phyloP scores from a whole-genome alignment of 2,113 vertebrate species.

The Takifugu flavidus region DNA sequence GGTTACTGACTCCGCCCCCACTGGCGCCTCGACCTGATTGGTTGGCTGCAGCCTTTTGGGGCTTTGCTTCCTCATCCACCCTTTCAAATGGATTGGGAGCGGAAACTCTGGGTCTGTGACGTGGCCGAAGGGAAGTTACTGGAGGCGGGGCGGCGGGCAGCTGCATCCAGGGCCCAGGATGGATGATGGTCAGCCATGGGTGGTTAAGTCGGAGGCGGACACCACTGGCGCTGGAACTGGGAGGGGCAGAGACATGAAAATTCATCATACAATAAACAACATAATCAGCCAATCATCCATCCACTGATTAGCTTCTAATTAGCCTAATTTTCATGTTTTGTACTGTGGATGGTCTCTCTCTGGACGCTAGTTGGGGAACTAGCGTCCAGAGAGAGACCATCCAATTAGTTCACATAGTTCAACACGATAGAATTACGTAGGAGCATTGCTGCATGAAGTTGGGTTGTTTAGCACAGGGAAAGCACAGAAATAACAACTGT shows the following conservation, averaged over 20 bases:
- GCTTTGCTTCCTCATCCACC: not conserved
- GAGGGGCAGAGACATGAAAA: not conserved
- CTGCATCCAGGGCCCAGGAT: conserved; percentile 83
- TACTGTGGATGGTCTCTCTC: too few relatives aligned
- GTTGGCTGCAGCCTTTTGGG: not conserved
- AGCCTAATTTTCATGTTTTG: too few relatives aligned
- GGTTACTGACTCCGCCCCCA: not conserved
- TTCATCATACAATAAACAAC: too few relatives aligned
- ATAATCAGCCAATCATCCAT: too few relatives aligned
- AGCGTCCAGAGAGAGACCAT: too few relatives aligned
- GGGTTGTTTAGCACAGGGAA: too few relatives aligned
- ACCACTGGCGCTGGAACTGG: conserved; percentile 2
- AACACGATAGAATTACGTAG: too few relatives aligned
- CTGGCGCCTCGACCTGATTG: not conserved
- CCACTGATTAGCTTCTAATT: too few relatives aligned
- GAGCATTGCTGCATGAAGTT: too few relatives aligned
- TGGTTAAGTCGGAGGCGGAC: conserved; percentile 63
- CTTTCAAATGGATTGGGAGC: conserved; percentile 1
- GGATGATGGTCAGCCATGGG: conserved; percentile 86
- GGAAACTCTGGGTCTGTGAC: not conserved
- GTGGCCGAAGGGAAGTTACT: not conserved
- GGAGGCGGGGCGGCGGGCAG: conserved; percentile 76
- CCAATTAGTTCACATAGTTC: too few relatives aligned
- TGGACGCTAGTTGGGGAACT: too few relatives aligned
- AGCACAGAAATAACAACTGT: too few relatives aligned